Conservation (phyloP, 1,140 invertebrate species). For the Hestina assimilis region DNA sequence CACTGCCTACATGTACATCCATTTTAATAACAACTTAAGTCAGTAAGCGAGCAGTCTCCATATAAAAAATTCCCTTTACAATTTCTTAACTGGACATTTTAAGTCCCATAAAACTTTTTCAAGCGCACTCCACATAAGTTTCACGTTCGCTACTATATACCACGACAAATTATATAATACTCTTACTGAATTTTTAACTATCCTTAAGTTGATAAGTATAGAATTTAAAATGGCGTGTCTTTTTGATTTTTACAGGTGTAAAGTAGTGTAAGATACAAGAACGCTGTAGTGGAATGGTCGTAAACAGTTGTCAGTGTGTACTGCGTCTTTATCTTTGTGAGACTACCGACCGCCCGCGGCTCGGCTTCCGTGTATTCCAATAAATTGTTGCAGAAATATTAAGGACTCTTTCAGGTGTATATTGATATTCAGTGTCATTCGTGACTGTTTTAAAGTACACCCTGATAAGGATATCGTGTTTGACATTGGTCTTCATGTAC, state of each 20-base stretch:
- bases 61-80: constrained; percentile 63
- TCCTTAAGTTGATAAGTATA: constrained; percentile 16
- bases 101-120: constrained; percentile 70
- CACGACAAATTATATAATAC: constrained; percentile 23
- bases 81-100: constrained; percentile 62
- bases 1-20: too few species aligned
- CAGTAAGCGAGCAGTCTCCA: constrained; percentile 32
- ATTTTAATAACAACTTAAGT: too few species aligned
- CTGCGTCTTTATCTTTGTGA: constrained; percentile 25
- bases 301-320: constrained; percentile 50
- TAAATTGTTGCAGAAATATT: constrained; percentile 21
- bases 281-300: constrained; percentile 40
- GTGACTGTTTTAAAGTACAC: neutral
- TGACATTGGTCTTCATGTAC: neutral
- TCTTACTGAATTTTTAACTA: neutral
- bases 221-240: constrained; percentile 24
- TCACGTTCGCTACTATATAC: constrained; percentile 47
- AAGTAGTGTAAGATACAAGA: constrained; percentile 55
- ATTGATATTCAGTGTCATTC: constrained; percentile 6
- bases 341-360: constrained; percentile 29
- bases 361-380: constrained; percentile 26
- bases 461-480: constrained; percentile 4
- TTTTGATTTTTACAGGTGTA: constrained; percentile 21
- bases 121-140: constrained; percentile 70
- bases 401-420: neutral